Conservation (phyloP, 1,140 invertebrate species). For the Euura lappo region DNA sequence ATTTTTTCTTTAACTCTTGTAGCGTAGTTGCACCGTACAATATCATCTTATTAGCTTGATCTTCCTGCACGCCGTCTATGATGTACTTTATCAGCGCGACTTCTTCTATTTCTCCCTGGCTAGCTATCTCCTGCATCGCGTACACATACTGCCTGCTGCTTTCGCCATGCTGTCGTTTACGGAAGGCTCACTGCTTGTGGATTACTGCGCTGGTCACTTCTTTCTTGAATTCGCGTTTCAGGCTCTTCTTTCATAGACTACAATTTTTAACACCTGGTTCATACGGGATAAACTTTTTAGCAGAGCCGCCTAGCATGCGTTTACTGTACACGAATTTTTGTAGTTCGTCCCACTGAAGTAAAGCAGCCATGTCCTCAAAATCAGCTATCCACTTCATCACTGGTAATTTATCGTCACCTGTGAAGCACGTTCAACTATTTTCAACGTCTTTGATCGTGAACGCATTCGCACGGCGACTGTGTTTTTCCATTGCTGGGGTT, state of each 20-base stretch:
- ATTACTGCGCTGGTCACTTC: slow-evolving; percentile 18
- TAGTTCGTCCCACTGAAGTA: slow-evolving; percentile 24
- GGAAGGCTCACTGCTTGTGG: slow-evolving; percentile 17
- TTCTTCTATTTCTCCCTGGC: slow-evolving; percentile 24
- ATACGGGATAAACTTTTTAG: slow-evolving; percentile 25
- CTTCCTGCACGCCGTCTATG: slow-evolving; percentile 36
- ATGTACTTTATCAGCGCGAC: slow-evolving; percentile 37
- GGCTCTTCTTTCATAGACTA: slow-evolving; percentile 19
- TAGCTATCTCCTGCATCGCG: slow-evolving; percentile 21
- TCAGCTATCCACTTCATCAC: slow-evolving; percentile 26
- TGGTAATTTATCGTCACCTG: slow-evolving; percentile 21
- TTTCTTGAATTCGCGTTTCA: slow-evolving; percentile 20
- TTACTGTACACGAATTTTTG: slow-evolving; percentile 29
- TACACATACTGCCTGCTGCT: slow-evolving; percentile 20
- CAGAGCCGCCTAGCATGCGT: slow-evolving; percentile 24
- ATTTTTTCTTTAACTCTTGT: slow-evolving; percentile 21
- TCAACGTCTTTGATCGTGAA: slow-evolving; percentile 32
- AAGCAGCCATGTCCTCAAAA: slow-evolving; percentile 22
- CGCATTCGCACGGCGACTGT: too few species aligned
- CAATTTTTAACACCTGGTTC: slow-evolving; percentile 19
- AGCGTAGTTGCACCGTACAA: slow-evolving; percentile 27
- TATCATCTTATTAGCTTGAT: slow-evolving; percentile 26
- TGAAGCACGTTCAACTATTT: slow-evolving; percentile 21
- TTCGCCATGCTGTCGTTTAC: slow-evolving; percentile 17
- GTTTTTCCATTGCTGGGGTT: not conserved